A percentile compares a stretch with the other conserved stretches of the same genome.
Evolutionary conservation across 2,113 vertebrate species (phyloP).

Genomic region (Chaenocephalus aceratus): DNA sequence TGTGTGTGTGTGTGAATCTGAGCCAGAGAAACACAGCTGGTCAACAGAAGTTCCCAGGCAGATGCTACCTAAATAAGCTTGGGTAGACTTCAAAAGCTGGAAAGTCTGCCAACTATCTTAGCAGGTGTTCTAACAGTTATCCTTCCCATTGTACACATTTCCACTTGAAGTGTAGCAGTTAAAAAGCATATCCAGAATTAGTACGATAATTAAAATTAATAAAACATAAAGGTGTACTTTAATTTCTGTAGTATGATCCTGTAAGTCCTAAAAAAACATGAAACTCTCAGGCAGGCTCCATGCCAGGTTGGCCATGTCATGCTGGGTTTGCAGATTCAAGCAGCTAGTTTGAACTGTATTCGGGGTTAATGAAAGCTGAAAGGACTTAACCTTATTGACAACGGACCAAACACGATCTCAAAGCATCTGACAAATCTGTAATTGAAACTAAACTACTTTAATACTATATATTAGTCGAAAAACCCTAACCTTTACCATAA

Average conservation of each 20-base stretch:
- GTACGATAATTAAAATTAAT: background rate
- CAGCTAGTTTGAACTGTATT: background rate
- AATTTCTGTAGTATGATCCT: background rate
- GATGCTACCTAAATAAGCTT: constrained; percentile 55
- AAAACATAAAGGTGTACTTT: background rate
- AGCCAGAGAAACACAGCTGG: constrained; percentile 64
- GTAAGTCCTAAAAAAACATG: background rate
- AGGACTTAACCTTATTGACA: background rate
- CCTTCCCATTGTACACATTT: constrained; percentile 14
- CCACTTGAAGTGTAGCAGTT: background rate
- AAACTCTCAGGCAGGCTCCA: background rate
- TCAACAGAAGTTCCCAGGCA: constrained; percentile 59
- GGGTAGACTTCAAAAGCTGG: constrained; percentile 13
- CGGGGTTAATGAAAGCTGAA: background rate
- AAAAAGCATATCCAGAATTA: background rate
- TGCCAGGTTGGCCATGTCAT: background rate
- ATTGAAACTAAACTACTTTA: background rate
- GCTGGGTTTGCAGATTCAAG: background rate
- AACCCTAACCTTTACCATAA: background rate
- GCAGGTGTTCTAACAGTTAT: constrained; percentile 25
- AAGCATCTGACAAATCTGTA: background rate
- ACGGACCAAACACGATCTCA: background rate
- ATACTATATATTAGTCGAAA: background rate
- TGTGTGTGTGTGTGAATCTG: constrained; percentile 22
- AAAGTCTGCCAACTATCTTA: constrained; percentile 8